A percentile compares a stretch with the other conserved stretches of the same genome.
Conservation (phyloP, 2,888 invertebrate species). For the Crocallis elinguaria region DNA sequence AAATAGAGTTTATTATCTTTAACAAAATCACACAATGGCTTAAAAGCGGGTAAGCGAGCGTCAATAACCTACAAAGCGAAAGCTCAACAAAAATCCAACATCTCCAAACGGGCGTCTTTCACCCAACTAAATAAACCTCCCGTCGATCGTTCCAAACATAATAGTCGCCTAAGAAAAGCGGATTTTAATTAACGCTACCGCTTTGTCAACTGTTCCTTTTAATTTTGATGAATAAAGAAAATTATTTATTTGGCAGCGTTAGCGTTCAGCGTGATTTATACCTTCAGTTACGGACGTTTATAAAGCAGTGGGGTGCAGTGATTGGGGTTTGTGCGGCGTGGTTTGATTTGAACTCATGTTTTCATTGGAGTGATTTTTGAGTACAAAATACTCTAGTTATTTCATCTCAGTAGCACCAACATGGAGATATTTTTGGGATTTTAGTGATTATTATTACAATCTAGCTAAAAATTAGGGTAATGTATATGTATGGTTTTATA, state of each 20-base stretch:
- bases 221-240: conserved; percentile 84
- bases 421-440: no score
- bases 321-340: conserved; percentile 2
- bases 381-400: no score
- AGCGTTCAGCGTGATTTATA: conserved; percentile 79
- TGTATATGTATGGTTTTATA: no score
- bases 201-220: conserved; percentile 82
- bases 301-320: conserved; percentile 13
- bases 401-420: no score
- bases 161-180: conserved; percentile 63
- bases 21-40: background rate
- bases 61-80: conserved; percentile 9
- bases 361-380: no score
- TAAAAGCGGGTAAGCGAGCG: background rate
- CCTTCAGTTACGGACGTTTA: conserved; percentile 41
- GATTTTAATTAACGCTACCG: conserved; percentile 76
- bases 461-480: no score
- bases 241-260: conserved; percentile 81
- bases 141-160: conserved; percentile 56
- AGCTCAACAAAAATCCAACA: conserved; percentile 12
- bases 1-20: no score
- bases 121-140: conserved; percentile 39
- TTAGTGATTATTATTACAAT: no score
- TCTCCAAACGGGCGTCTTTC: conserved; percentile 14
- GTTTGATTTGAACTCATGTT: background rate